A percentile compares a stretch with the other conserved stretches of the same genome.
These are phyloP conservation scores for Emydoidea blandingii DNA, from an alignment of 2,797 vertebrate genomes.

Conservation along the genomic window DNA sequence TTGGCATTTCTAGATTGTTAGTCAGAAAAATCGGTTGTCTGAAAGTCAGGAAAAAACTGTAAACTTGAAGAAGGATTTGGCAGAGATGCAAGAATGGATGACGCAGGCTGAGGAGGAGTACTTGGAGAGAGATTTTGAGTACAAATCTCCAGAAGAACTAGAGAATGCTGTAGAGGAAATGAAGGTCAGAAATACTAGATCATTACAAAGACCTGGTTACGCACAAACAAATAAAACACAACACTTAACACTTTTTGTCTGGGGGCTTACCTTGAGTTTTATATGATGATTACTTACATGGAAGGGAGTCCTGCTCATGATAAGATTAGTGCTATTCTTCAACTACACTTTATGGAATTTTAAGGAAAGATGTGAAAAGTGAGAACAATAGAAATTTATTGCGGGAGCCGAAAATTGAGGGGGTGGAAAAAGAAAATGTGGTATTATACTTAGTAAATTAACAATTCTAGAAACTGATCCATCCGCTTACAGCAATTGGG, in stretches of 20 bases:
- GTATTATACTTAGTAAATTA: not conserved
- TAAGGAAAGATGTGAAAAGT: not conserved
- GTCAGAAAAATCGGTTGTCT: constrained; percentile 86
- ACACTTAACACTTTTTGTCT: not conserved
- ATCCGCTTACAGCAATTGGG: not conserved
- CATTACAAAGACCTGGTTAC: not conserved
- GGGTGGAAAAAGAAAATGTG: not conserved
- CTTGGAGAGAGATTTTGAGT: constrained; percentile 97
- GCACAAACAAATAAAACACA: not conserved
- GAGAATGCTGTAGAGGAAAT: constrained; percentile 94
- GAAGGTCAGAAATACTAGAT: constrained; percentile 86
- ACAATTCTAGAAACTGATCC: not conserved
- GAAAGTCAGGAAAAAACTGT: constrained; percentile 93
- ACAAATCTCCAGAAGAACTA: constrained; percentile 96
- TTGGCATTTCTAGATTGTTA: constrained; percentile 84
- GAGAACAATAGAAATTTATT: not conserved
- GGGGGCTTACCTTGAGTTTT: not conserved
- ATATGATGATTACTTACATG: not conserved
- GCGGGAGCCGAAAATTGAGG: not conserved
- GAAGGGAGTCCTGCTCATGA: not conserved
- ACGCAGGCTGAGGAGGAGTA: constrained; percentile 96
- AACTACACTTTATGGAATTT: not conserved
- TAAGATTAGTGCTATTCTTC: constrained; percentile 33
- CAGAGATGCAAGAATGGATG: constrained; percentile 99
- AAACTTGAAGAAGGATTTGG: constrained; percentile 96